Evolutionary conservation across 2,113 vertebrate species (phyloP).

Genomic region (Baryphthengus martii): DNA sequence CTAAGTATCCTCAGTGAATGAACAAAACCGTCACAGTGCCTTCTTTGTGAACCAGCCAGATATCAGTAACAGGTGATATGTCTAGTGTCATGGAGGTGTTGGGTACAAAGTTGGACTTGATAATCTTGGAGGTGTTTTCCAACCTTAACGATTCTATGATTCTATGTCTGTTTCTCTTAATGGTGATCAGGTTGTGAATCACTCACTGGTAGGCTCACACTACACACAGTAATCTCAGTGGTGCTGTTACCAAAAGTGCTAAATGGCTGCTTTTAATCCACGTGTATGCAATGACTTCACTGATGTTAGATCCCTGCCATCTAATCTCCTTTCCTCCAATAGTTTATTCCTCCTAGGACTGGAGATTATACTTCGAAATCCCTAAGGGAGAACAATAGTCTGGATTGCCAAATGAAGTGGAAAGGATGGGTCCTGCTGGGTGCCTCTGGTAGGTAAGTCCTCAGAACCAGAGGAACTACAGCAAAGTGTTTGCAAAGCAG

Average conservation of each 20-base stretch:
- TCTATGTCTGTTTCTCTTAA: background rate
- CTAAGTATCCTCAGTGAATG: background rate
- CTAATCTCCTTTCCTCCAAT: background rate
- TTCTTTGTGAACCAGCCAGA: background rate
- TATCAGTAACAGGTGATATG: background rate
- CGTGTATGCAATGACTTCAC: fast-evolving
- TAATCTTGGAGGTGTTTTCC: no score
- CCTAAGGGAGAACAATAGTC: background rate
- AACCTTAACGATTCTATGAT: no score
- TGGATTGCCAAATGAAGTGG: background rate
- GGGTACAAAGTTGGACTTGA: no score
- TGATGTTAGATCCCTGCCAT: background rate
- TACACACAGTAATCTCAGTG: background rate
- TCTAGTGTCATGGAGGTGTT: no score
- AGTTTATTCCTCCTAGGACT: background rate
- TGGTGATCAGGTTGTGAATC: background rate
- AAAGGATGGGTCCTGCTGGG: background rate
- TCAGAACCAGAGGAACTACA: background rate
- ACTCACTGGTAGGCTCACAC: background rate
- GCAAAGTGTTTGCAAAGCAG: background rate
- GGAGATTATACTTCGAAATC: background rate
- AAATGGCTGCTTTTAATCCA: background rate
- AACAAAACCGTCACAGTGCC: background rate
- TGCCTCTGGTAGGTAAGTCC: background rate
- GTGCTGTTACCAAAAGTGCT: background rate